phyloP scores from a whole-genome alignment of 1,140 invertebrate species.

The Palaemon carinicauda region DNA sequence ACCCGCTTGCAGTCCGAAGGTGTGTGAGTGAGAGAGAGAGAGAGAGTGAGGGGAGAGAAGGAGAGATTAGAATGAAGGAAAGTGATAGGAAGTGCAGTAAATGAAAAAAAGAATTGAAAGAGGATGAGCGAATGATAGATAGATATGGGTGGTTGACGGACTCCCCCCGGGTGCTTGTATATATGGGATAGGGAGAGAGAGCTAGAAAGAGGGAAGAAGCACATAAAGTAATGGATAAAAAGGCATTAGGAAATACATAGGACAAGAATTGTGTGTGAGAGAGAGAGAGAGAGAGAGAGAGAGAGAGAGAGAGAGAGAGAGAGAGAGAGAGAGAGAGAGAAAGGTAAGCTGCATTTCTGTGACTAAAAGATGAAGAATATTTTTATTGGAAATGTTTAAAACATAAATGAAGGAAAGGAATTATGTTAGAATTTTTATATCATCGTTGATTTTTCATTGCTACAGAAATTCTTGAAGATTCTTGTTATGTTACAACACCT shows the following conservation, averaged over 20 bases:
- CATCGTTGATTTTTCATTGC: too few relatives aligned
- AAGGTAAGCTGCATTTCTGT: background rate
- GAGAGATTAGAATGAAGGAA: background rate
- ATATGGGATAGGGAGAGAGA: too few relatives aligned
- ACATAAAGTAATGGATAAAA: background rate
- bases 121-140: too few relatives aligned
- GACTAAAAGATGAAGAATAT: background rate
- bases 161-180: too few relatives aligned
- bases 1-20: background rate
- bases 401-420: too few relatives aligned
- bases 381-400: background rate
- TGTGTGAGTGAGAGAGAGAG: background rate
- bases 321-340: background rate
- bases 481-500: too few relatives aligned
- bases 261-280: background rate
- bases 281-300: background rate
- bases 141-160: too few relatives aligned
- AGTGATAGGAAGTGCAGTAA: background rate
- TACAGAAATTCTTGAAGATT: too few relatives aligned
- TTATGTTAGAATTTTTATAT: too few relatives aligned
- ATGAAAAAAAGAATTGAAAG: too few relatives aligned
- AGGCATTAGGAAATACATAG: too few relatives aligned
- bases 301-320: slow-evolving; percentile 2
- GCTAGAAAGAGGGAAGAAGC: background rate
- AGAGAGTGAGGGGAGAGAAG: slow-evolving; percentile 1